Evolutionary conservation across 2,113 vertebrate genomes (phyloP).

Genomic region (Synchiropus splendidus): DNA sequence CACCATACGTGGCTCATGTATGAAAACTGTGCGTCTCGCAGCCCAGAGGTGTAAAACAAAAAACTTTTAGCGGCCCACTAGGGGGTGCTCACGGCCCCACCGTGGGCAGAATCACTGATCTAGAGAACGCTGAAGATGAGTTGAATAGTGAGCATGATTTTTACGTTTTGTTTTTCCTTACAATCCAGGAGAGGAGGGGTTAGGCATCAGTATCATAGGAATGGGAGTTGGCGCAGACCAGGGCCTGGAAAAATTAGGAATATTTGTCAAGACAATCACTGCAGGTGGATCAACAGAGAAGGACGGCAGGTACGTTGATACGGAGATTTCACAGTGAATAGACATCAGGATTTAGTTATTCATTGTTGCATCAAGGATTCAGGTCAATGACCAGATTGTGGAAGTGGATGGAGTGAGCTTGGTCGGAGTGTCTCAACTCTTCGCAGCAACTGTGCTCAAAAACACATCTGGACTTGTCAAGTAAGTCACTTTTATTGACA

Average conservation of each 20-base stretch:
- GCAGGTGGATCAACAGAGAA: constrained; percentile 76
- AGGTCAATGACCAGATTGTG: constrained; percentile 88
- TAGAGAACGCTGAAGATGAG: too few relatives aligned
- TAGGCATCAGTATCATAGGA: constrained; percentile 88
- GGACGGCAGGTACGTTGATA: constrained; percentile 69
- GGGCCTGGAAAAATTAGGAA: constrained; percentile 85
- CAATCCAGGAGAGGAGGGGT: constrained; percentile 72
- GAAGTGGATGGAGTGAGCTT: constrained; percentile 83
- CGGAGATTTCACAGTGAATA: too few relatives aligned
- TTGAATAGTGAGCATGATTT: too few relatives aligned
- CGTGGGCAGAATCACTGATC: too few relatives aligned
- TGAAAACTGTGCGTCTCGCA: too few relatives aligned
- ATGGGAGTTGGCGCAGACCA: constrained; percentile 90
- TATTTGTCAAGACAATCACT: constrained; percentile 86
- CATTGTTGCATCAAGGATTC: constrained; percentile 65
- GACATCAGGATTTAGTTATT: too few relatives aligned
- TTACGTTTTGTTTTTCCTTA: not conserved
- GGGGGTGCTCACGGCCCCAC: too few relatives aligned
- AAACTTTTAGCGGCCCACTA: too few relatives aligned
- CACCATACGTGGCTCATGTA: too few relatives aligned
- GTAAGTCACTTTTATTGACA: constrained; percentile 43
- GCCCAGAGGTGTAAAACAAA: too few relatives aligned
- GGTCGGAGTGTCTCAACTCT: constrained; percentile 84
- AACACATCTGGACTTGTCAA: constrained; percentile 83
- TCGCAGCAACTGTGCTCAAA: constrained; percentile 84